Conservation (phyloP, 2,113 vertebrate genomes). For the Notothenia rossii region DNA sequence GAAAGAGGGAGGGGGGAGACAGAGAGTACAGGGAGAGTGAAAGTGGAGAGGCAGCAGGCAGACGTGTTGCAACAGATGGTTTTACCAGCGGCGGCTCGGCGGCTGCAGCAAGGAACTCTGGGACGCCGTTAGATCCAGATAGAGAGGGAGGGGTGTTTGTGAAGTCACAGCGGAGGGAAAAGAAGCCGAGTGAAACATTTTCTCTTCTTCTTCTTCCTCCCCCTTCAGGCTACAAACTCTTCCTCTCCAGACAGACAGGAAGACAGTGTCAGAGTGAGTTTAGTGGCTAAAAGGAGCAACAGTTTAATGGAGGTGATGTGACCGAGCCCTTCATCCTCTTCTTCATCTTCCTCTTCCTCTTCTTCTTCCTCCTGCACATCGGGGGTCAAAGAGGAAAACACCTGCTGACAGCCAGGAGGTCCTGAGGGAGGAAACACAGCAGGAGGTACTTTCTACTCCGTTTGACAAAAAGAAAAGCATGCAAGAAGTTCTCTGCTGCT, state of each 20-base stretch:
- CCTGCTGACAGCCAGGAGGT: conserved; percentile 65
- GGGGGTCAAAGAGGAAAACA: conserved; percentile 60
- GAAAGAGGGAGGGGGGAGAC: conserved; percentile 4
- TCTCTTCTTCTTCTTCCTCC: not conserved
- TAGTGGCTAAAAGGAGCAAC: conserved; percentile 2
- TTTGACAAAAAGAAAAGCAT: not conserved
- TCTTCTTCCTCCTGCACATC: conserved; percentile 9
- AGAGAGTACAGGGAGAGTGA: conserved; percentile 44
- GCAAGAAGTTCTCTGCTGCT: not conserved
- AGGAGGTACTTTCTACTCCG: conserved; percentile 45
- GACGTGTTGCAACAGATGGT: conserved; percentile 78
- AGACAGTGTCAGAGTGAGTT: conserved; percentile 41
- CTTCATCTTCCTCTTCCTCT: not conserved
- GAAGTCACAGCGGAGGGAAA: conserved; percentile 14
- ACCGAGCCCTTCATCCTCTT: conserved; percentile 30
- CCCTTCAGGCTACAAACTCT: not conserved
- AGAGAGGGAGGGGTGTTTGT: conserved; percentile 3
- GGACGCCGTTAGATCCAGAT: conserved; percentile 32
- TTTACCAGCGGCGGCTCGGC: conserved; percentile 47
- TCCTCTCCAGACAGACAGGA: conserved; percentile 12
- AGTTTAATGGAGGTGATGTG: conserved; percentile 34
- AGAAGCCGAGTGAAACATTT: not conserved
- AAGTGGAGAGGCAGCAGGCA: conserved; percentile 63
- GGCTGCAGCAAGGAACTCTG: conserved; percentile 50
- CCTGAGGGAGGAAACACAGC: conserved; percentile 51